A percentile compares a stretch with the other conserved stretches of the same genome.
phyloP scores from a whole-genome alignment of 2,888 invertebrate species.

The Acronicta aceris region DNA sequence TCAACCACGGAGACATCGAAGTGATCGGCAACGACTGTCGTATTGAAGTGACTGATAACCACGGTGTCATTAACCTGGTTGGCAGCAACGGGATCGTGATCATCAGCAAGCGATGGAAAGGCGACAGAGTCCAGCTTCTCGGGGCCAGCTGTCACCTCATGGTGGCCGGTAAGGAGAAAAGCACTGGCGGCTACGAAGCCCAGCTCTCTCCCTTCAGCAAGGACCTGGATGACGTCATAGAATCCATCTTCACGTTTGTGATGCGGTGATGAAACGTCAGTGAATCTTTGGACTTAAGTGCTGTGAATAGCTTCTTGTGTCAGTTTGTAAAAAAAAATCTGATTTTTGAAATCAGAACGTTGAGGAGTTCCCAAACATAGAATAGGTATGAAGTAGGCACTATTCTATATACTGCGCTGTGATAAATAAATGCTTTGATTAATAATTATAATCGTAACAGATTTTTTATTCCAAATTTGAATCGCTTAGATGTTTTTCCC shows the following conservation, averaged over 20 bases:
- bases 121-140: constrained; percentile 78
- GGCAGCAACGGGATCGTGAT: constrained; percentile 78
- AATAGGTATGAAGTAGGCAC: constrained; percentile 10
- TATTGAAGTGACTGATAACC: constrained; percentile 78
- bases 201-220: constrained; percentile 85
- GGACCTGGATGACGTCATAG: constrained; percentile 84
- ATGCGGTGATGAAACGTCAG: constrained; percentile 76
- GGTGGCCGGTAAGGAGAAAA: constrained; percentile 80
- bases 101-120: constrained; percentile 74
- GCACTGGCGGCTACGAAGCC: constrained; percentile 73
- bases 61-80: constrained; percentile 79
- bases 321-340: constrained; percentile 17
- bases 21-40: constrained; percentile 84
- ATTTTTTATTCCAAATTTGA: constrained; percentile 30
- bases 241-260: constrained; percentile 84
- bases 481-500: constrained; percentile 55
- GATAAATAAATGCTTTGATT: constrained; percentile 45
- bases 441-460: constrained; percentile 5
- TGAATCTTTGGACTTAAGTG: constrained; percentile 54
- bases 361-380: constrained; percentile 16
- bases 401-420: constrained; percentile 19
- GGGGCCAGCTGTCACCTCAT: constrained; percentile 76
- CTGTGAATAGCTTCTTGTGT: constrained; percentile 58
- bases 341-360: constrained; percentile 21
- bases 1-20: constrained; percentile 83